Conservation (phyloP, 1,140 invertebrate species). For the Anoplophora glabripennis region DNA sequence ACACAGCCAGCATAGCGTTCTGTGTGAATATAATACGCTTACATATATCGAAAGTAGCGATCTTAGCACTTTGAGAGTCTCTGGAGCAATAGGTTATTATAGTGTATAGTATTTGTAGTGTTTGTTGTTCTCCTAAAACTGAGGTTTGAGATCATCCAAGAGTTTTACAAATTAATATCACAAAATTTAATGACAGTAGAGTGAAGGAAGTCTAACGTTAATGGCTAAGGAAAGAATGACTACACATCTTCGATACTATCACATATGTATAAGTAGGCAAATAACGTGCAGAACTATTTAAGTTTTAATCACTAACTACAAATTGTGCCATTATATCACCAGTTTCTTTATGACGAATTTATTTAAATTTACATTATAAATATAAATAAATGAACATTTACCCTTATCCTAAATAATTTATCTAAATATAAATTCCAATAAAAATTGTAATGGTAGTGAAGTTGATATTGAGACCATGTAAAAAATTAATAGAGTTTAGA, state of each 20-base stretch:
- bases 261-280: conserved; percentile 5
- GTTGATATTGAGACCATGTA: neutral
- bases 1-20: too few relatives aligned
- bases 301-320: conserved; percentile 10
- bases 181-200: conserved; percentile 1
- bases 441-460: neutral
- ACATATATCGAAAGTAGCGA: too few relatives aligned
- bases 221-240: neutral
- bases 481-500: neutral
- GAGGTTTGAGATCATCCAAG: neutral
- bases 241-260: conserved; percentile 5
- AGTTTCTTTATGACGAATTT: conserved; percentile 11
- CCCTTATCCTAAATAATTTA: neutral
- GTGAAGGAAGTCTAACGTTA: neutral
- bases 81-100: neutral
- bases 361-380: neutral
- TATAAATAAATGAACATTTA: neutral
- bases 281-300: conserved; percentile 9
- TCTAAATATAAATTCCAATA: neutral
- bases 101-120: neutral
- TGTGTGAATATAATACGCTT: too few relatives aligned
- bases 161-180: conserved; percentile 8
- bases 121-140: neutral
- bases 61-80: too few relatives aligned
- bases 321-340: conserved; percentile 8